Evolutionary conservation across 2,797 vertebrate genomes (phyloP).

Genomic region (Pygocentrus nattereri): DNA sequence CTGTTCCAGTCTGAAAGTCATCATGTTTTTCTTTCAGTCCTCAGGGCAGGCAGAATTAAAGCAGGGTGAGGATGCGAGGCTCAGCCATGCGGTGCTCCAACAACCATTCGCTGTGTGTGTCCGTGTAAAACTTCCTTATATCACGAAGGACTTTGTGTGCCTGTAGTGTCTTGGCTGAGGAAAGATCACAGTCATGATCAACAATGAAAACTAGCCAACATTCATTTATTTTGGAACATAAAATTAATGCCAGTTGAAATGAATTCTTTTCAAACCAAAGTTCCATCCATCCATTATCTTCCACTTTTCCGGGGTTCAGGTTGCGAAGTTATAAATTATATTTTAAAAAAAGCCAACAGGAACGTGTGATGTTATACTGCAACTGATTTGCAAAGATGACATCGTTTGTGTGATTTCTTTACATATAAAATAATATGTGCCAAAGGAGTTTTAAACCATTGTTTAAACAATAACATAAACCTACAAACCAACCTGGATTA

Average conservation of each 20-base stretch:
- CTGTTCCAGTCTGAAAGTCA: not conserved
- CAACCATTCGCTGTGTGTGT: not conserved
- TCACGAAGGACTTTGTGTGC: conserved; percentile 79
- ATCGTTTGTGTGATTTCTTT: too few species aligned
- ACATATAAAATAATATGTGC: too few species aligned
- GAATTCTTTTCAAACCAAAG: too few species aligned
- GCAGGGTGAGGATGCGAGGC: not conserved
- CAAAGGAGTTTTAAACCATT: too few species aligned
- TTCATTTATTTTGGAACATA: conserved; percentile 21
- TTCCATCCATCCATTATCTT: too few species aligned
- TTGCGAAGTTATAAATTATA: too few species aligned
- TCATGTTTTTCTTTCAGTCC: not conserved
- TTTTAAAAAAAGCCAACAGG: too few species aligned
- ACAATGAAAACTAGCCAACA: conserved; percentile 55
- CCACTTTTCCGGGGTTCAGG: too few species aligned
- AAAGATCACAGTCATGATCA: conserved; percentile 52
- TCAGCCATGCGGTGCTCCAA: not conserved
- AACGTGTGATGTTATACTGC: too few species aligned
- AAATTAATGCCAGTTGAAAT: not conserved
- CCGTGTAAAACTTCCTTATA: conserved; percentile 62
- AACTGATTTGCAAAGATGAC: too few species aligned
- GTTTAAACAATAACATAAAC: not conserved
- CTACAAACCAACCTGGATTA: not conserved
- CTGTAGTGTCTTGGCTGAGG: conserved; percentile 77
- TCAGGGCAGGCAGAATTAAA: not conserved